These are phyloP conservation scores for Phalangium opilio DNA, from an alignment of 2,888 invertebrate genomes.

Conservation along the genomic window DNA sequence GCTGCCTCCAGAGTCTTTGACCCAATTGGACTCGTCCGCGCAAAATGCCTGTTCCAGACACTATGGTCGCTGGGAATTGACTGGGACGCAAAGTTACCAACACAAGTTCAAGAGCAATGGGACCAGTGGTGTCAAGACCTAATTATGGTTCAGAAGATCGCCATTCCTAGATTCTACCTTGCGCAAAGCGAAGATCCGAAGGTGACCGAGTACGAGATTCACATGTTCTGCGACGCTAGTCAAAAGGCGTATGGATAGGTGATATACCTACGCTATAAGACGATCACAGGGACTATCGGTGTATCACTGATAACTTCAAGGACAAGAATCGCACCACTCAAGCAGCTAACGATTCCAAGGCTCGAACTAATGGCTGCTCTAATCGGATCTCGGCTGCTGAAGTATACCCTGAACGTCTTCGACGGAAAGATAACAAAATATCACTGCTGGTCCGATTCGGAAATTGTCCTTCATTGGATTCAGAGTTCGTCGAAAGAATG, in stretches of 20 bases:
- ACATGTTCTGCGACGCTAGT: constrained; percentile 22
- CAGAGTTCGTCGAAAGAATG: constrained; percentile 9
- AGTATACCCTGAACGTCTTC: neutral
- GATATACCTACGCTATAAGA: constrained; percentile 13
- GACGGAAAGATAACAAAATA: neutral
- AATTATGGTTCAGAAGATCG: neutral
- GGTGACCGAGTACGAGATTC: neutral
- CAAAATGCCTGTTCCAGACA: constrained; percentile 21
- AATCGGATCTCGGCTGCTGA: neutral
- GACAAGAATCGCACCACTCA: constrained; percentile 19
- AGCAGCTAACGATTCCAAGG: constrained; percentile 18
- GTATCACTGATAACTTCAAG: too few species aligned
- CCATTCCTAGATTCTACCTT: constrained; percentile 7
- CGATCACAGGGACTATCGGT: too few species aligned
- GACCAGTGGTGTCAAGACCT: neutral
- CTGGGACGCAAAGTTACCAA: constrained; percentile 21
- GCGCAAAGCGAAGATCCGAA: neutral
- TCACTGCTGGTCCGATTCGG: constrained; percentile 17
- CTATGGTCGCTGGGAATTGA: constrained; percentile 18
- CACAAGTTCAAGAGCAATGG: constrained; percentile 3
- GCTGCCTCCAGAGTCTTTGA: constrained; percentile 8
- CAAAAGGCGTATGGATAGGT: constrained; percentile 17
- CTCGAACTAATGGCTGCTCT: constrained; percentile 20
- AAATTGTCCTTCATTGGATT: constrained; percentile 20
- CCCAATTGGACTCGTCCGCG: constrained; percentile 16